Percentiles rank a stretch among this genome's conserved stretches.
These are phyloP conservation scores for Cinclus cinclus DNA, from an alignment of 2,113 vertebrate species.

Conservation along the genomic window DNA sequence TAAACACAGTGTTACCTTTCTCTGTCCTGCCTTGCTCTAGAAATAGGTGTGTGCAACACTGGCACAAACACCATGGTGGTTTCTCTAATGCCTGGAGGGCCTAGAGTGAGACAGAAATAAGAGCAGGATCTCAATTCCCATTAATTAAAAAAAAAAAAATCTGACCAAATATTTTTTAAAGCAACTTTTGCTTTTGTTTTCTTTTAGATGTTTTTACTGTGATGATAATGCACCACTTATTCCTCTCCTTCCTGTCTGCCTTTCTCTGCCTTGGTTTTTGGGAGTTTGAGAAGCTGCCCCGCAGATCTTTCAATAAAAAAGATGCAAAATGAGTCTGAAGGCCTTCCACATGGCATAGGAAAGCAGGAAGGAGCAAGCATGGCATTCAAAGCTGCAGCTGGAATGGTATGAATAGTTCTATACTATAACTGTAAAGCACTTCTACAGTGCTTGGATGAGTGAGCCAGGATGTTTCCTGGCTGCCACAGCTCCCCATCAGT, in stretches of 20 bases:
- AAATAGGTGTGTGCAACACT: not conserved
- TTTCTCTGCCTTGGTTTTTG: not conserved
- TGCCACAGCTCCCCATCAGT: not conserved
- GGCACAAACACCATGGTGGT: fast-evolving
- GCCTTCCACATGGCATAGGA: not conserved
- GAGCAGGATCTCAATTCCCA: not conserved
- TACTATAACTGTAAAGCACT: not conserved
- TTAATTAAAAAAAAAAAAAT: not conserved
- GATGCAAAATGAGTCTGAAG: not conserved
- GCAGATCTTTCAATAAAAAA: not conserved
- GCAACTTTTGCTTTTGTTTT: not conserved
- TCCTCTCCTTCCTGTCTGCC: not conserved
- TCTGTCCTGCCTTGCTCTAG: not conserved
- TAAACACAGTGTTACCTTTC: not conserved
- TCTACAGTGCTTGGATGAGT: not conserved
- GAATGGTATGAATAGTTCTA: not conserved
- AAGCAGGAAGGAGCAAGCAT: not conserved
- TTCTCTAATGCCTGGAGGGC: not conserved
- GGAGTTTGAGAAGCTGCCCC: not conserved
- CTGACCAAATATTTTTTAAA: not conserved
- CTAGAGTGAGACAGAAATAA: not conserved
- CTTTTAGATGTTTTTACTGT: not conserved
- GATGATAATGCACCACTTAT: not conserved
- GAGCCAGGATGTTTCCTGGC: not conserved
- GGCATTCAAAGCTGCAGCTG: not conserved